phyloP scores from a whole-genome alignment of 2,888 invertebrate species.

The Drosophila neotestacea region DNA sequence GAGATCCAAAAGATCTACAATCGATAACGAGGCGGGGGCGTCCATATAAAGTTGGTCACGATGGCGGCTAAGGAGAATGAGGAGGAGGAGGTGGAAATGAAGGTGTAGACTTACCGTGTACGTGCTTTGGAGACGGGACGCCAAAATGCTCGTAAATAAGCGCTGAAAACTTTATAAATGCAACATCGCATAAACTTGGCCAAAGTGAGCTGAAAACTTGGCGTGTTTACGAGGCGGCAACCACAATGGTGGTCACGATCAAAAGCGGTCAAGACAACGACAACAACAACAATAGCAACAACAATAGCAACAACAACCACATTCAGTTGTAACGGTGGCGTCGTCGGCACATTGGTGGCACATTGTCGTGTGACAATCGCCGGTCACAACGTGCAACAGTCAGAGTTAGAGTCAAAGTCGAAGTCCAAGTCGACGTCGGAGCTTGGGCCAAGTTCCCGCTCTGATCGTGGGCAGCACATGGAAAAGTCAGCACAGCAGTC shows the following conservation, averaged over 20 bases:
- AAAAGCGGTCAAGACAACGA: slow-evolving; percentile 73
- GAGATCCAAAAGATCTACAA: slow-evolving; percentile 34
- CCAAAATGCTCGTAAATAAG: slow-evolving; percentile 75
- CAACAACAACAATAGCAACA: slow-evolving; percentile 27
- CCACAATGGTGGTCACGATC: slow-evolving; percentile 81
- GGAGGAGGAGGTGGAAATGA: neutral
- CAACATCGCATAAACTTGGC: slow-evolving; percentile 74
- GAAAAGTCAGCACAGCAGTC: neutral
- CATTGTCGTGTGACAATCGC: slow-evolving; percentile 75
- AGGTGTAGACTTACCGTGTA: slow-evolving; percentile 1
- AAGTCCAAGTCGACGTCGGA: slow-evolving; percentile 52
- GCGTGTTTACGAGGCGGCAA: slow-evolving; percentile 81
- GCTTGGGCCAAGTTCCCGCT: slow-evolving; percentile 41
- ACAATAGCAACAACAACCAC: slow-evolving; percentile 30
- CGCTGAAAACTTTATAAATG: slow-evolving; percentile 81
- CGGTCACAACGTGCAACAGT: slow-evolving; percentile 39
- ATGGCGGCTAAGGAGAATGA: neutral
- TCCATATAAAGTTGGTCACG: slow-evolving; percentile 10
- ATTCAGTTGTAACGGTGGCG: slow-evolving; percentile 28
- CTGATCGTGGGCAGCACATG: slow-evolving; percentile 68
- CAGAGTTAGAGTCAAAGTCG: slow-evolving; percentile 26
- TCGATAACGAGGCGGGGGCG: slow-evolving; percentile 50
- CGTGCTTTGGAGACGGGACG: slow-evolving; percentile 19
- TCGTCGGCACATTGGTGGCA: slow-evolving; percentile 41
- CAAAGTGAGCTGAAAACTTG: slow-evolving; percentile 52